These are phyloP conservation scores for Lutraria lutraria DNA, from an alignment of 2,888 invertebrate species.

Conservation along the genomic window DNA sequence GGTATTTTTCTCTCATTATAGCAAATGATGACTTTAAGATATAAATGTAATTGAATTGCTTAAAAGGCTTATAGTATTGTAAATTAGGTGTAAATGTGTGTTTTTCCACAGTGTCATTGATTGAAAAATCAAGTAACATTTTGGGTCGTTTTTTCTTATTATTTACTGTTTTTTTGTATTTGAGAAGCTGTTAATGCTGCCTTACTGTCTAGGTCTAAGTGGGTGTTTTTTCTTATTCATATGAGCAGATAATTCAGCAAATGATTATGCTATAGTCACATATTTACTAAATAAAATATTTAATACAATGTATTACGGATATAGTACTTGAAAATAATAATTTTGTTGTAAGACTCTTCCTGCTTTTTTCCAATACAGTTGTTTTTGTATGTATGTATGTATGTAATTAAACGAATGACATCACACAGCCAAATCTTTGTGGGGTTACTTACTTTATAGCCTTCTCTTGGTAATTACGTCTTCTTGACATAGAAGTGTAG, in stretches of 20 bases:
- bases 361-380: constrained; percentile 61
- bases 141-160: constrained; percentile 32
- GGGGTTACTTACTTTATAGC: constrained; percentile 63
- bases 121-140: constrained; percentile 36
- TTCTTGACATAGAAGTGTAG: constrained; percentile 12
- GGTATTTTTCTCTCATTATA: not conserved
- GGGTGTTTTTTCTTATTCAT: constrained; percentile 63
- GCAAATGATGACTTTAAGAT: not conserved
- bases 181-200: constrained; percentile 52
- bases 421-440: constrained; percentile 63
- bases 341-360: constrained; percentile 59
- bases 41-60: constrained; percentile 39
- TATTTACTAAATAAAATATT: constrained; percentile 47
- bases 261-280: constrained; percentile 52
- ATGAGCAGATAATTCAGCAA: constrained; percentile 67
- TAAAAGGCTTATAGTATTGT: constrained; percentile 51
- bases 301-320: constrained; percentile 43
- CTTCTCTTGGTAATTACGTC: constrained; percentile 2
- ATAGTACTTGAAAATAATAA: constrained; percentile 48
- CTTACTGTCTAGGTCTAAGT: constrained; percentile 50
- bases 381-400: constrained; percentile 72
- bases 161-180: constrained; percentile 50
- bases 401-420: constrained; percentile 67
- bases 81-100: constrained; percentile 54
- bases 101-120: constrained; percentile 33